These are phyloP conservation scores for Brachylomia viminalis DNA, from an alignment of 2,888 invertebrate genomes.

Conservation along the genomic window DNA sequence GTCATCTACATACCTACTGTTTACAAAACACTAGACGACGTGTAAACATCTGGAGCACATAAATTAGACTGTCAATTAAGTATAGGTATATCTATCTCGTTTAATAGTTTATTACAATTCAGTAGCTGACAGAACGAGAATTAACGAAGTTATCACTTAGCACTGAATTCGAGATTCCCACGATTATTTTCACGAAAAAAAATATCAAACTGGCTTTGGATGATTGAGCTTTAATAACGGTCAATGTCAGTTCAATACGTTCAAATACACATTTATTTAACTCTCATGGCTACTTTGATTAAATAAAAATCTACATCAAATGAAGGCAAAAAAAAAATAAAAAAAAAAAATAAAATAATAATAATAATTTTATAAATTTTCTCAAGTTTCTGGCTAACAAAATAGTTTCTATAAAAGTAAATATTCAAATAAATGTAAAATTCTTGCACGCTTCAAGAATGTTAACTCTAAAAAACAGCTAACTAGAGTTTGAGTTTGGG, in stretches of 20 bases:
- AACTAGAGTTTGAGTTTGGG: too few species aligned
- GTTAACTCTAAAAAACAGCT: too few species aligned
- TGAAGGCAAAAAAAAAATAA: too few species aligned
- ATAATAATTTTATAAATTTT: neutral
- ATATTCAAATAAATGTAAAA: neutral
- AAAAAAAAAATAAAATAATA: too few species aligned
- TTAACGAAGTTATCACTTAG: conserved; percentile 13
- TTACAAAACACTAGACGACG: conserved; percentile 48
- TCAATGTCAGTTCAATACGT: neutral
- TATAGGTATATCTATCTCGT: conserved; percentile 13
- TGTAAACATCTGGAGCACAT: conserved; percentile 44
- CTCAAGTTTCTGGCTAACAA: neutral
- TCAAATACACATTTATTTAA: neutral
- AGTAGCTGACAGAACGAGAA: conserved; percentile 7
- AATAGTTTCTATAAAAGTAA: neutral
- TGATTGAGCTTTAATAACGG: conserved; percentile 15
- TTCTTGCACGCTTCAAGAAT: too few species aligned
- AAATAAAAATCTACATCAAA: neutral
- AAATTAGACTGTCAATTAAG: conserved; percentile 49
- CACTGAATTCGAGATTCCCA: conserved; percentile 18
- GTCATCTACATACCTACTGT: conserved; percentile 47
- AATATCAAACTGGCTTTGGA: neutral
- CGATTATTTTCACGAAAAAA: conserved; percentile 1
- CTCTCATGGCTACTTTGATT: neutral
- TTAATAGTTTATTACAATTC: conserved; percentile 19